phyloP scores from a whole-genome alignment of 2,888 invertebrate genomes.

The Agapostemon virescens region DNA sequence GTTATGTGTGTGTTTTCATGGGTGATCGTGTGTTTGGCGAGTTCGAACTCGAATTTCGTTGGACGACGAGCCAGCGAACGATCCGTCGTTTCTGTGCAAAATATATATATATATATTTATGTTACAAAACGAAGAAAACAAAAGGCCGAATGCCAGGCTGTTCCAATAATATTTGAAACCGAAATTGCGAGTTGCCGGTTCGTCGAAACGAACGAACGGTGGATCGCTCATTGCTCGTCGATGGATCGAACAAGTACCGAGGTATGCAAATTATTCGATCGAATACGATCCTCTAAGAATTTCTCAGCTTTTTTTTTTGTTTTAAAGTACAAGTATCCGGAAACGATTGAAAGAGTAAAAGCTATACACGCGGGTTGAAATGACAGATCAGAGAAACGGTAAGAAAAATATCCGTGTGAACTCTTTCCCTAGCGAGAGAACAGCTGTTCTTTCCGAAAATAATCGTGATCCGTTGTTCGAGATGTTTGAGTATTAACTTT shows the following conservation, averaged over 20 bases:
- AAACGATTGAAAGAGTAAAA: not conserved
- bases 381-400: not conserved
- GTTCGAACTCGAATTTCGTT: not conserved
- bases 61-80: no score
- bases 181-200: not conserved
- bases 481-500: conserved; percentile 7
- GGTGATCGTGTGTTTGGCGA: not conserved
- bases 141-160: not conserved
- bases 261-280: conserved; percentile 1
- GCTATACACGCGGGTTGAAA: not conserved
- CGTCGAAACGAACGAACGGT: not conserved
- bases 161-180: not conserved
- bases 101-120: not conserved
- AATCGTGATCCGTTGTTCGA: not conserved
- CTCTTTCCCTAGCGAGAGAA: not conserved
- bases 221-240: not conserved
- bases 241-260: not conserved
- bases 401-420: not conserved
- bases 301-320: not conserved
- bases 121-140: not conserved
- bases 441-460: not conserved
- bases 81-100: not conserved
- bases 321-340: not conserved
- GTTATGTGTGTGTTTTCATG: not conserved
- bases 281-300: not conserved